Percentiles rank a stretch among this genome's conserved stretches.
These are phyloP conservation scores for Blastobasis lacticolella DNA, from an alignment of 2,888 invertebrate species.

Conservation along the genomic window DNA sequence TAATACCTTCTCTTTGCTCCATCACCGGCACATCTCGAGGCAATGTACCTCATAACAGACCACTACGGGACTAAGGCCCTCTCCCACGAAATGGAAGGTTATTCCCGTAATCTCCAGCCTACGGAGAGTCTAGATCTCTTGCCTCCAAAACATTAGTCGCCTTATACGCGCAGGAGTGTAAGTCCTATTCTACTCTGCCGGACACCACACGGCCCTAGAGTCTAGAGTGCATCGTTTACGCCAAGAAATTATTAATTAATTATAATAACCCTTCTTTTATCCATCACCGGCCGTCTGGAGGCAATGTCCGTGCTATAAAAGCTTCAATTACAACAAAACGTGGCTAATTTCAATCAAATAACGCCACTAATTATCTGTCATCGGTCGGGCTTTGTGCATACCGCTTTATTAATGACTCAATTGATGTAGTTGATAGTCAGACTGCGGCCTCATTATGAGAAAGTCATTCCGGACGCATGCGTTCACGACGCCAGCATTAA, in stretches of 20 bases:
- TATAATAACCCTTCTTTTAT: slow-evolving; percentile 39
- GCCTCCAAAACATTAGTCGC: too few relatives aligned
- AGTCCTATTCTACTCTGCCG: too few relatives aligned
- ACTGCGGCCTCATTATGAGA: slow-evolving; percentile 36
- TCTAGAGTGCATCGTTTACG: too few relatives aligned
- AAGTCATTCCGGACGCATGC: slow-evolving; percentile 29
- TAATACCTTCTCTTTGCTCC: slow-evolving; percentile 37
- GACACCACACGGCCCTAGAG: too few relatives aligned
- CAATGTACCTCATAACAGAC: too few relatives aligned
- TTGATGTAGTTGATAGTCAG: slow-evolving; percentile 62
- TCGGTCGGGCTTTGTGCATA: slow-evolving; percentile 55
- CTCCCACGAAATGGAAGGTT: too few relatives aligned
- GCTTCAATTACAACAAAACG: slow-evolving; percentile 64
- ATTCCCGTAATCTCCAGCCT: too few relatives aligned
- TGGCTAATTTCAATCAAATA: slow-evolving; percentile 70
- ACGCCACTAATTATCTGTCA: slow-evolving; percentile 67
- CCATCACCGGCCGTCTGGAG: slow-evolving; percentile 37
- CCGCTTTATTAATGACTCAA: slow-evolving; percentile 67
- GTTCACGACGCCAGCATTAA: slow-evolving; percentile 37
- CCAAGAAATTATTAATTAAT: slow-evolving; percentile 43
- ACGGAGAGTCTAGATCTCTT: too few relatives aligned
- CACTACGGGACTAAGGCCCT: too few relatives aligned
- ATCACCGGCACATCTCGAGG: slow-evolving; percentile 38
- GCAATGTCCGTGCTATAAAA: slow-evolving; percentile 50
- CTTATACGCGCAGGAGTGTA: too few relatives aligned